Base-by-base conservation (phyloP, 2,113 vertebrate species). In the Ivindomyrus marchei region DNA sequence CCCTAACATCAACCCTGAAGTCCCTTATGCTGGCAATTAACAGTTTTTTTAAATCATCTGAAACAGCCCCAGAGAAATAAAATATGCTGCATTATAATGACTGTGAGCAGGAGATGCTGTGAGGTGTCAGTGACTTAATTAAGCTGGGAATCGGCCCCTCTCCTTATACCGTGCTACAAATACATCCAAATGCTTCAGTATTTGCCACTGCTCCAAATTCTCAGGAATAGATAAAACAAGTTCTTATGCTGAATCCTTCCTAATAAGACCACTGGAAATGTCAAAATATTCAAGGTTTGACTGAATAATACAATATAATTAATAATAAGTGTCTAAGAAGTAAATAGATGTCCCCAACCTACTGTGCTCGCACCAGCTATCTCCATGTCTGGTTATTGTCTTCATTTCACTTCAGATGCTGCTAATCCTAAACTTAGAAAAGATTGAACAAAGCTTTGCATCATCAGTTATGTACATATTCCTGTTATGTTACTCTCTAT, bases 1-100 rank as follows among this genome's bases (percentile, higher is more conserved):
- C 49, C 31, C 15, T 36, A 17, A 31, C 50, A 88, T 88, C 13
- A 36, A 56, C 52, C 31, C 45, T 42, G 15, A 5, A 88, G 50
- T 88, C 46, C 17, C 31, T 42, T 53, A 24, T 58, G 31, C 53
- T 31, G 86, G 36, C 86, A 56, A 88, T 88, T 88, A 42, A 39
- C 46, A 31, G 39, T 21, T 31, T 58, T n/a, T 39, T 31, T 10
- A 42, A 56, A 88, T 39, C 13, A 88, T 53, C 24, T 88, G 27
- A 88, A 88, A 88, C 24, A 17, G 86, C 86, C 86, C 19, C 31
- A 58, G 87, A 50, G 19, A 88, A 88, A 45, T 45, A 88, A 88
- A 87, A 66, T 45, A 88, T 88, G 87, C 52, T 45, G 87, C 36
- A 62, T 52, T 53, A 27, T 15, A 31, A 15, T 58, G 19, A 11